Evolutionary conservation across 2,797 vertebrate genomes (phyloP).

Genomic region (Merluccius polli): DNA sequence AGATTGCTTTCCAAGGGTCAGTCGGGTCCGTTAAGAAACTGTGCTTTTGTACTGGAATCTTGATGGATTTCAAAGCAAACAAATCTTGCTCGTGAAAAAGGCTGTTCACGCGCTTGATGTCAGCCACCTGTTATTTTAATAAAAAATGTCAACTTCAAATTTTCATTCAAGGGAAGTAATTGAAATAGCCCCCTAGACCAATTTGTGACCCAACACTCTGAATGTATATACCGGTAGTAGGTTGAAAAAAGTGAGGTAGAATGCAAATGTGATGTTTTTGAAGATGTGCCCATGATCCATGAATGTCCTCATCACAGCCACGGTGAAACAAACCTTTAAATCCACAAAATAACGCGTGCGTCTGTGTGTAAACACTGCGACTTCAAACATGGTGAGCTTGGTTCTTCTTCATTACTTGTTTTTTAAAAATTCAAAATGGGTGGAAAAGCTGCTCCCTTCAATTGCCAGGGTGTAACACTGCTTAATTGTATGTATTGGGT

Average conservation of each 20-base stretch:
- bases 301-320: not conserved
- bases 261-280: not conserved
- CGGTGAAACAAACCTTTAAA: too few species aligned
- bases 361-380: not conserved
- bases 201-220: not conserved
- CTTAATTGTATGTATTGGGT: not conserved
- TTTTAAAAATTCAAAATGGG: not conserved
- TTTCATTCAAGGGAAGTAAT: too few species aligned
- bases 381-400: not conserved
- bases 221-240: not conserved
- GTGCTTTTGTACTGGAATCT: slow-evolving; percentile 86
- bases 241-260: not conserved
- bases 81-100: slow-evolving; percentile 91
- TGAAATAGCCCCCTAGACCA: not conserved
- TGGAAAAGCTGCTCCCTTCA: not conserved
- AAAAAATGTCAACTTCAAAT: not conserved
- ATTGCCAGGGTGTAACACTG: too few species aligned
- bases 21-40: slow-evolving; percentile 75
- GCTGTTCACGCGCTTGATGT: slow-evolving; percentile 91
- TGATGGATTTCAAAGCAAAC: slow-evolving; percentile 86
- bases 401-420: too few species aligned
- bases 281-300: not conserved
- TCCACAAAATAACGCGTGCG: too few species aligned
- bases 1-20: slow-evolving; percentile 28
- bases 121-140: slow-evolving; percentile 77